These are phyloP conservation scores for Amiota communis DNA, from an alignment of 2,888 invertebrate species.

Conservation along the genomic window DNA sequence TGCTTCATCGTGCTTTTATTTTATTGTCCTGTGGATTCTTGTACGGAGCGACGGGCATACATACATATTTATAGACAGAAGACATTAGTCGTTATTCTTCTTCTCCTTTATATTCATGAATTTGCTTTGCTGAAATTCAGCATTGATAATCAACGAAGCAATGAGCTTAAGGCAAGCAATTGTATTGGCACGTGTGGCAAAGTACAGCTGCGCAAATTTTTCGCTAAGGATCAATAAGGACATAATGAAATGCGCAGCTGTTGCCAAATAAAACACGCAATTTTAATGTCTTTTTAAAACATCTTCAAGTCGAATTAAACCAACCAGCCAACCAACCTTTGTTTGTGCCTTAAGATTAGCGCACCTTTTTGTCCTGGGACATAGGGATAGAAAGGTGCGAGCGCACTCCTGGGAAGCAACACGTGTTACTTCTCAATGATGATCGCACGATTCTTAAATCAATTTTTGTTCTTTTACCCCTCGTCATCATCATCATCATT, in stretches of 20 bases:
- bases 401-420: constrained; percentile 50
- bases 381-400: constrained; percentile 6
- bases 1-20: constrained; percentile 14
- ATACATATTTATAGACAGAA: too few relatives aligned
- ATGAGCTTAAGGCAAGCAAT: too few relatives aligned
- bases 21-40: constrained; percentile 1
- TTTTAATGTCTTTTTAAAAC: constrained; percentile 40
- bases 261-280: constrained; percentile 12
- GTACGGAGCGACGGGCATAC: background rate
- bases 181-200: constrained; percentile 32
- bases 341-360: background rate
- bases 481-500: background rate
- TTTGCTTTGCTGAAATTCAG: background rate
- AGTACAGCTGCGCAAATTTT: constrained; percentile 48
- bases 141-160: background rate
- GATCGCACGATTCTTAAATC: background rate
- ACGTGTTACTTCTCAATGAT: constrained; percentile 45
- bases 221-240: constrained; percentile 4
- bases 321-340: background rate
- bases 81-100: background rate
- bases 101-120: background rate
- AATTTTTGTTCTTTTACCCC: constrained; percentile 7
- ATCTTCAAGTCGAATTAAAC: background rate
- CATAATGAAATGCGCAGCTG: constrained; percentile 12
- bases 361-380: background rate